A percentile compares a stretch with the other conserved stretches of the same genome.
Conservation (phyloP, 2,888 invertebrate genomes). For the Plutella xylostella region DNA sequence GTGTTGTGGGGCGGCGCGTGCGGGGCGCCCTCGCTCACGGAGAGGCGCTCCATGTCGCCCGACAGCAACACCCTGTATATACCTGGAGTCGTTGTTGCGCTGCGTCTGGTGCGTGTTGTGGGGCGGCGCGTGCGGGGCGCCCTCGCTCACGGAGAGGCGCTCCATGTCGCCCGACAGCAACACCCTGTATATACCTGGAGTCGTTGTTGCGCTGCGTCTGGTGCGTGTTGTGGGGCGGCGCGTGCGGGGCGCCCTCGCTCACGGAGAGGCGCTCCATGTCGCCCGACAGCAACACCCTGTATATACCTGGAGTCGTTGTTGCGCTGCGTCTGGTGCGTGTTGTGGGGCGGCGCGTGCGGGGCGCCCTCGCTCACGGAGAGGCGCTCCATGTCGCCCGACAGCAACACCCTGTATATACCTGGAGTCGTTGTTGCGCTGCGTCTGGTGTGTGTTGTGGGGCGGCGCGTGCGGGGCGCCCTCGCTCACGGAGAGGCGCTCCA, state of each 20-base stretch:
- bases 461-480: conserved; percentile 42
- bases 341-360: conserved; percentile 47
- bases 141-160: conserved; percentile 39
- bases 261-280: conserved; percentile 50
- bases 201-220: conserved; percentile 33
- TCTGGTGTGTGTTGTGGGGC: conserved; percentile 33
- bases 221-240: conserved; percentile 43
- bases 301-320: conserved; percentile 55
- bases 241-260: conserved; percentile 34
- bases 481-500: conserved; percentile 44
- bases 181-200: too few species aligned
- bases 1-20: conserved; percentile 48
- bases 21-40: conserved; percentile 35
- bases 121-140: conserved; percentile 41
- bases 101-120: conserved; percentile 27
- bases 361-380: conserved; percentile 35
- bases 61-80: too few species aligned
- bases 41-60: conserved; percentile 46
- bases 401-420: too few species aligned
- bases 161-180: conserved; percentile 39
- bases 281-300: conserved; percentile 19
- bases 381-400: conserved; percentile 42
- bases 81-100: too few species aligned
- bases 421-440: conserved; percentile 36
- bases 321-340: conserved; percentile 22